Percentiles rank a stretch among this genome's conserved stretches.
phyloP scores from a whole-genome alignment of 2,797 vertebrate species.

The Dicrostonyx torquatus region DNA sequence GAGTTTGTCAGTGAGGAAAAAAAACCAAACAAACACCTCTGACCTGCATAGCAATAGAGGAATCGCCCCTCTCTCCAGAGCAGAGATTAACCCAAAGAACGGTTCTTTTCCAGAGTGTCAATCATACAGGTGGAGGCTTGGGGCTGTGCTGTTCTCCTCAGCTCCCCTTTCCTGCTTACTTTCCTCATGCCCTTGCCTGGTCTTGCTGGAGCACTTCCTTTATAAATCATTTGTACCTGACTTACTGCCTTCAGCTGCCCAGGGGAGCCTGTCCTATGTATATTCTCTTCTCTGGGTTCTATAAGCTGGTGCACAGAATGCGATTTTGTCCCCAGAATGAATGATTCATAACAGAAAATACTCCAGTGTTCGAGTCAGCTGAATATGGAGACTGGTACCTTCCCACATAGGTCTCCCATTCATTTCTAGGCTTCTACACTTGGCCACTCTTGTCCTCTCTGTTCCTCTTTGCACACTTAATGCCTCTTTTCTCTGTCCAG shows the following conservation, averaged over 20 bases:
- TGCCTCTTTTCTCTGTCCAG: background rate
- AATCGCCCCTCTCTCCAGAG: background rate
- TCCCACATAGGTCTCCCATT: background rate
- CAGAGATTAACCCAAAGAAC: background rate
- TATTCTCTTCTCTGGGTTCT: background rate
- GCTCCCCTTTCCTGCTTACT: background rate
- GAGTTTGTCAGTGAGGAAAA: background rate
- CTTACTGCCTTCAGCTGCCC: background rate
- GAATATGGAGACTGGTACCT: background rate
- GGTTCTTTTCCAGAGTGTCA: background rate
- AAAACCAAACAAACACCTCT: background rate
- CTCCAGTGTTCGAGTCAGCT: background rate
- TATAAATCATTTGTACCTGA: background rate
- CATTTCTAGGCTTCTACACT: background rate
- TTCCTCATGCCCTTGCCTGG: background rate
- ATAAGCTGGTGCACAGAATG: background rate
- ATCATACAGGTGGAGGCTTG: background rate
- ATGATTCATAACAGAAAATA: background rate
- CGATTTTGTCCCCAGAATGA: background rate
- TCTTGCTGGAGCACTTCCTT: background rate
- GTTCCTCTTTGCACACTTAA: background rate
- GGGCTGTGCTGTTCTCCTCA: fast-evolving
- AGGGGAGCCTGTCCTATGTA: background rate
- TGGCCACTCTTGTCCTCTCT: background rate
- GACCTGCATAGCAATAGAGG: background rate